Evolutionary conservation across 2,888 invertebrate genomes (phyloP).

Genomic region (Protonemura montana): DNA sequence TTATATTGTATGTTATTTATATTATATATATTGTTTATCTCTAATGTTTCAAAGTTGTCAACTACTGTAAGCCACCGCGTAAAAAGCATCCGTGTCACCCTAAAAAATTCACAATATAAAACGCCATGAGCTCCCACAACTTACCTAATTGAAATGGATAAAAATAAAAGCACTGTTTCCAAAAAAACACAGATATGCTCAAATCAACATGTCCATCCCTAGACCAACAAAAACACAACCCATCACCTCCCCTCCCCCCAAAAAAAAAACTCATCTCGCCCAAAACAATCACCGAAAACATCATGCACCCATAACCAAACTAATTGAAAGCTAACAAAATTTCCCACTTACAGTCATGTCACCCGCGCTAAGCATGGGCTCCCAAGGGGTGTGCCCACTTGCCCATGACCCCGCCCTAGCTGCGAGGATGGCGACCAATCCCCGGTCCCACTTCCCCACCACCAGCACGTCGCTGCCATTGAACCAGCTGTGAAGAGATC

Average conservation of each 20-base stretch:
- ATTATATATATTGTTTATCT: no score
- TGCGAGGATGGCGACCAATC: neutral
- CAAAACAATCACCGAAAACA: neutral
- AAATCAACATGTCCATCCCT: neutral
- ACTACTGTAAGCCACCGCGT: no score
- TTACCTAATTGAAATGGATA: no score
- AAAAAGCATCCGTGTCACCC: no score
- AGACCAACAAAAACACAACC: neutral
- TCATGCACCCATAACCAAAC: neutral
- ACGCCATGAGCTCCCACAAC: no score
- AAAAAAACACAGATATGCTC: no score
- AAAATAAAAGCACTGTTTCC: no score
- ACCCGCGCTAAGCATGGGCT: neutral
- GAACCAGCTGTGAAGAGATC: neutral
- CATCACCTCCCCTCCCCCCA: no score
- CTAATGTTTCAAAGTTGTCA: no score
- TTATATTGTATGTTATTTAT: no score
- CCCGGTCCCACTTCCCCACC: neutral
- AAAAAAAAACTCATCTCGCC: neutral
- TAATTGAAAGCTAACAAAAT: constrained; percentile 38
- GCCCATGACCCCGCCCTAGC: neutral
- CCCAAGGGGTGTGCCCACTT: neutral
- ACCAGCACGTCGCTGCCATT: neutral
- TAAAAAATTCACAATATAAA: no score
- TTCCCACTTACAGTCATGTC: neutral